Conservation (phyloP, 2,113 vertebrate species). For the Panurus biarmicus region DNA sequence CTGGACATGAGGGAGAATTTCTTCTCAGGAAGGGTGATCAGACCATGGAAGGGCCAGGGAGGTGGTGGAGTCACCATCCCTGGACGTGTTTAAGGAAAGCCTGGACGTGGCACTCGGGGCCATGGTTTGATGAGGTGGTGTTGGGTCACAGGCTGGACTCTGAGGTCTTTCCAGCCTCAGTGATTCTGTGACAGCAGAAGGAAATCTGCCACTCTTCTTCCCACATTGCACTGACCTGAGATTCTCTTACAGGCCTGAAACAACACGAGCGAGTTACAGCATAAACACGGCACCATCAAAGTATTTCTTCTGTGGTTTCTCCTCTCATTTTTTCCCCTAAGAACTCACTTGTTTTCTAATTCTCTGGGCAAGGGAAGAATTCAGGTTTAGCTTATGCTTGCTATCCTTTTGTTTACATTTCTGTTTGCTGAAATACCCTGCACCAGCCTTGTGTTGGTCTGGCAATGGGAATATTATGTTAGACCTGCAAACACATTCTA, state of each 20-base stretch:
- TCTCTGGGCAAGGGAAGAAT: background rate
- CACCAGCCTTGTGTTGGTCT: background rate
- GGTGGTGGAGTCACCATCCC: background rate
- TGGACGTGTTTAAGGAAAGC: background rate
- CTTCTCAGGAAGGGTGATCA: background rate
- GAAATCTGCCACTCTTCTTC: background rate
- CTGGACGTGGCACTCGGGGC: background rate
- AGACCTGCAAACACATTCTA: background rate
- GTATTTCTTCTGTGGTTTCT: background rate
- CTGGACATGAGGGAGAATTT: background rate
- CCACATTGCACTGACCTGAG: background rate
- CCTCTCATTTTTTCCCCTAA: background rate
- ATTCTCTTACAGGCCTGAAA: background rate
- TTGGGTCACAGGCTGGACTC: background rate
- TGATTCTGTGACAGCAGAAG: background rate
- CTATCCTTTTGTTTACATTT: background rate
- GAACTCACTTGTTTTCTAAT: background rate
- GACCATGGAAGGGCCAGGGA: background rate
- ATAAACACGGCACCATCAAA: background rate
- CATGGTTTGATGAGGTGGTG: background rate
- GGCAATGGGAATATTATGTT: background rate
- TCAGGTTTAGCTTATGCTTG: background rate
- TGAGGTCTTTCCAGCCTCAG: background rate
- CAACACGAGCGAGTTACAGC: background rate
- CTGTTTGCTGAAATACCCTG: background rate